These are phyloP conservation scores for Saguinus midas DNA, from an alignment of 2,113 vertebrate genomes.

Conservation along the genomic window DNA sequence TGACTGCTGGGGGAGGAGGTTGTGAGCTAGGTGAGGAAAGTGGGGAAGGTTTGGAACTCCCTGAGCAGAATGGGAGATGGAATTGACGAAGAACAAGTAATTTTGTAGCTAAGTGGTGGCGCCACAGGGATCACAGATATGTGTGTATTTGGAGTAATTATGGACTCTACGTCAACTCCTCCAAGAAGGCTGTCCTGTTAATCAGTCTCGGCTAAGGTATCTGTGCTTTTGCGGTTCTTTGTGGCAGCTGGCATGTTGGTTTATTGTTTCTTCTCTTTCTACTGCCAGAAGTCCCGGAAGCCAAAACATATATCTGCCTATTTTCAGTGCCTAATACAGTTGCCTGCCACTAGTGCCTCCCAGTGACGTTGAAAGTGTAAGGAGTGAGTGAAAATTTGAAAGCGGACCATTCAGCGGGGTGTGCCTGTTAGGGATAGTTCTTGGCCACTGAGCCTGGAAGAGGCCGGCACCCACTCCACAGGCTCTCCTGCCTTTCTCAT, in stretches of 20 bases:
- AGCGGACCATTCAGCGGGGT: accelerated
- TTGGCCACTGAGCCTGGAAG: neutral
- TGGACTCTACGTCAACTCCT: neutral
- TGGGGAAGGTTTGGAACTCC: neutral
- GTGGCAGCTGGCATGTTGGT: neutral
- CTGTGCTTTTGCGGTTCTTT: neutral
- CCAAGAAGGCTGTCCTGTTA: neutral
- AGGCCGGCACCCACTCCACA: neutral
- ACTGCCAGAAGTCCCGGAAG: neutral
- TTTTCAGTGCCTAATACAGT: neutral
- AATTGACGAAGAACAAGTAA: neutral
- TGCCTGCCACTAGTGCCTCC: neutral
- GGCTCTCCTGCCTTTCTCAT: neutral
- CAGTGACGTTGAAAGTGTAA: neutral
- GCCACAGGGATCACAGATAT: neutral
- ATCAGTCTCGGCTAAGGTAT: neutral
- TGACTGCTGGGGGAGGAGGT: neutral
- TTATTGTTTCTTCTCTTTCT: neutral
- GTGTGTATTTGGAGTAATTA: neutral
- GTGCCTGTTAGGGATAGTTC: too few species aligned
- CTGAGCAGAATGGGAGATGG: neutral
- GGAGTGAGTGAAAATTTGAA: neutral
- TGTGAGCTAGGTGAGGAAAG: neutral
- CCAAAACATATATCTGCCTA: neutral
- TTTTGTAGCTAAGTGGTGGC: neutral